Base-by-base conservation (phyloP, 53 echinoderm and acorn worm species). In the Mesocentrotus franciscanus region DNA sequence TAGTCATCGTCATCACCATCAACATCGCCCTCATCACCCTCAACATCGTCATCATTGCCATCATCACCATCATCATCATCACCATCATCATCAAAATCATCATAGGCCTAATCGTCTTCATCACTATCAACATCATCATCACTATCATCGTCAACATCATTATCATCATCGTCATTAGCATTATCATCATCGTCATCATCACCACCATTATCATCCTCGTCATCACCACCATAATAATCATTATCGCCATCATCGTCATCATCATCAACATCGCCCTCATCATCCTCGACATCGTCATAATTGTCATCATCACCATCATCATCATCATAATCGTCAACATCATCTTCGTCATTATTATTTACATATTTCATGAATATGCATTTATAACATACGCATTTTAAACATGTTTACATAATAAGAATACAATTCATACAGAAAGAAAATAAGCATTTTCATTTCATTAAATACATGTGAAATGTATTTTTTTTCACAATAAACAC, bases 21-120 rank as follows among this genome's bases (percentile, higher is more conserved):
- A 71, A n/a, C n/a, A n/a, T n/a, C n/a, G n/a, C 9, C 26, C 18
- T 26, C 71, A 70, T 8, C 70, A 24, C 17, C 24, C 15, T 70
- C 70, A 71, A 14, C 11, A 60, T 60, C 71, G 20, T 26, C 9
- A 87, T 87, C 39, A 87, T 42, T 8, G 36, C 24, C 56, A 87
- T 87, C 87, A 87, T 87, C 87, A 9, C 36, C 87, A 0, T 55
- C 87, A 85, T 85, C 87, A 42, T 42, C 87, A 85, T 85, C 87
- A 85, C 39, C 24, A 24, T 71, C 64, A 64, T 18, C 64, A 64
- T 0, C 11, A 64, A 0, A 11, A 74, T 1, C 74, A 74, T 10
- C 13, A 30, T 12, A 10, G 30, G 12, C 32, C 32, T 2, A 0
- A 74, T 5, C 2, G 2, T 12, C 74, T 4, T 29, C 12, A 74